Evolutionary conservation across 2,888 invertebrate genomes (phyloP).

Genomic region (Hyles lineata): DNA sequence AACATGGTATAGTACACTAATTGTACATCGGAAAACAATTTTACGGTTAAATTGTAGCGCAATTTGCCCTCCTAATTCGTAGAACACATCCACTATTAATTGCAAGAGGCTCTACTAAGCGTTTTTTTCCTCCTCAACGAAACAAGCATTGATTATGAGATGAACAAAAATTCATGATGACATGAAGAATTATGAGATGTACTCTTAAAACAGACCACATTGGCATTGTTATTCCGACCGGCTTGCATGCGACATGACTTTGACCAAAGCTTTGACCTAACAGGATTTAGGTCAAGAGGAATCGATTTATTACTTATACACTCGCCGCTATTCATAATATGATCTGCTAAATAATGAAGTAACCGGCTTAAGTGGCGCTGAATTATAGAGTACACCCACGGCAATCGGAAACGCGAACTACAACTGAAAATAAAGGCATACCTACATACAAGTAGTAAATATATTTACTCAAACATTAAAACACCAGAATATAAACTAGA

Average conservation of each 20-base stretch:
- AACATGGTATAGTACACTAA: too few relatives aligned
- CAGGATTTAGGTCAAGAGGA: constrained; percentile 76
- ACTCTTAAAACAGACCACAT: constrained; percentile 18
- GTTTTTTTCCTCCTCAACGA: constrained; percentile 12
- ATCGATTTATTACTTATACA: constrained; percentile 65
- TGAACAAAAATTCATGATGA: too few relatives aligned
- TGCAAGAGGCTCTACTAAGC: background rate
- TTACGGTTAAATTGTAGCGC: background rate
- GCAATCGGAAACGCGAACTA: background rate
- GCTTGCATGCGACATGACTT: constrained; percentile 67
- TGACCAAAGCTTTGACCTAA: constrained; percentile 77
- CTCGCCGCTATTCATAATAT: constrained; percentile 29
- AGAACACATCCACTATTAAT: background rate
- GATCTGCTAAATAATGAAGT: constrained; percentile 41
- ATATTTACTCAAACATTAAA: background rate
- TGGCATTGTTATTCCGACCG: constrained; percentile 54
- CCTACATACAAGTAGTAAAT: background rate
- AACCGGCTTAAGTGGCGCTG: constrained; percentile 27
- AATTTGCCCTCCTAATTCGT: background rate
- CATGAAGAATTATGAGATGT: too few relatives aligned
- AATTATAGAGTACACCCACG: background rate
- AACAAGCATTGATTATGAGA: background rate
- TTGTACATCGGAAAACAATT: background rate
- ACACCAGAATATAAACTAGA: background rate
- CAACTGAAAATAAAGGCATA: background rate